Percentiles rank a stretch among this genome's conserved stretches.
phyloP scores from a whole-genome alignment of 2,797 vertebrate species.

The Dendrocincla fuliginosa region DNA sequence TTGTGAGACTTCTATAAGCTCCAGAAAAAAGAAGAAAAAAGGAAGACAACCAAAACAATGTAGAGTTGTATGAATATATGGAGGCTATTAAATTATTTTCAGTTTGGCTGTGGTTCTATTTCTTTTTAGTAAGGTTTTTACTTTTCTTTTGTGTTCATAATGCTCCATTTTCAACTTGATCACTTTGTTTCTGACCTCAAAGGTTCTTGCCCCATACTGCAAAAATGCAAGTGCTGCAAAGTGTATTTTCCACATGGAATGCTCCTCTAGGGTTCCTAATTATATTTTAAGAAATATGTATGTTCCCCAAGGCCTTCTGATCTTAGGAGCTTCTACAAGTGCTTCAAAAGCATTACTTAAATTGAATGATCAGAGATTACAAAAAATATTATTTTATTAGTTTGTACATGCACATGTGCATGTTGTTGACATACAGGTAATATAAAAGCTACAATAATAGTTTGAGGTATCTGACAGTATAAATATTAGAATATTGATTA shows the following conservation, averaged over 20 bases:
- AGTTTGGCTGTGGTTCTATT: background rate
- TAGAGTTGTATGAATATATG: background rate
- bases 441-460: background rate
- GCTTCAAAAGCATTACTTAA: background rate
- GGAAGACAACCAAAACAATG: background rate
- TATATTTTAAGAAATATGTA: background rate
- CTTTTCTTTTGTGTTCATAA: background rate
- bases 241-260: background rate
- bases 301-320: background rate
- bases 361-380: background rate
- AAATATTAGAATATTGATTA: slow-evolving; percentile 44
- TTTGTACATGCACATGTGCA: background rate
- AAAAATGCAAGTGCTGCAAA: background rate
- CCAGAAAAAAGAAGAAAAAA: background rate
- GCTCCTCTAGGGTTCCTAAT: background rate
- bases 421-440: background rate
- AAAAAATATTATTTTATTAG: background rate
- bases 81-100: background rate
- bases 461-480: background rate
- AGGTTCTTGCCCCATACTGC: background rate
- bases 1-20: background rate
- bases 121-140: background rate
- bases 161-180: background rate
- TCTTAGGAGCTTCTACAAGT: background rate
- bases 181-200: background rate